These are phyloP conservation scores for Pseudobourletiella spinata DNA, from an alignment of 1,140 invertebrate species.

Conservation along the genomic window DNA sequence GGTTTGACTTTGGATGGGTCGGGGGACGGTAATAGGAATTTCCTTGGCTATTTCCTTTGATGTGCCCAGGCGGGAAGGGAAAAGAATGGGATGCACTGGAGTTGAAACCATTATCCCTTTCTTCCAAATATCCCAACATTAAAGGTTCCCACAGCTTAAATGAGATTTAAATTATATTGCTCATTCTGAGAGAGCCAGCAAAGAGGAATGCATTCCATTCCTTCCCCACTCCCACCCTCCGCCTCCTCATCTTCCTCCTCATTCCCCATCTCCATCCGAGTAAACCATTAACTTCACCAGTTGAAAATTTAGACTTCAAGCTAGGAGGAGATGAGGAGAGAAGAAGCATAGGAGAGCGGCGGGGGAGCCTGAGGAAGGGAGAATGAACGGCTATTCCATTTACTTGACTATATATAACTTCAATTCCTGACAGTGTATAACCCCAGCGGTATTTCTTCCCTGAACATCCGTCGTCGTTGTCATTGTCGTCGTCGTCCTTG, in stretches of 20 bases:
- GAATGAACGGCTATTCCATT: no score
- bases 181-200: neutral
- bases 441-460: no score
- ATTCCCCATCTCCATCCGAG: neutral
- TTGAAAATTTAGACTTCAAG: neutral
- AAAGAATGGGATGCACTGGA: neutral
- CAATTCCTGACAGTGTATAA: no score
- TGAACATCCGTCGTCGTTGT: no score
- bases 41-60: neutral
- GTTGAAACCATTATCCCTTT: neutral
- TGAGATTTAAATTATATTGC: slow-evolving; percentile 12
- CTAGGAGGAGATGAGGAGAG: neutral
- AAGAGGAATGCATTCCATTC: neutral
- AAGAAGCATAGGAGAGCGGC: neutral
- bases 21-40: neutral
- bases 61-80: neutral
- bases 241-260: neutral
- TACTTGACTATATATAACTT: no score
- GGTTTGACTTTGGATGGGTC: no score
- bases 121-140: neutral
- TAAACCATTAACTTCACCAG: neutral
- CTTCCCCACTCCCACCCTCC: neutral
- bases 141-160: neutral
- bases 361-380: neutral
- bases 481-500: no score